A percentile compares a stretch with the other conserved stretches of the same genome.
Conservation (phyloP, 2,888 invertebrate species). For the Litoditis marina region DNA sequence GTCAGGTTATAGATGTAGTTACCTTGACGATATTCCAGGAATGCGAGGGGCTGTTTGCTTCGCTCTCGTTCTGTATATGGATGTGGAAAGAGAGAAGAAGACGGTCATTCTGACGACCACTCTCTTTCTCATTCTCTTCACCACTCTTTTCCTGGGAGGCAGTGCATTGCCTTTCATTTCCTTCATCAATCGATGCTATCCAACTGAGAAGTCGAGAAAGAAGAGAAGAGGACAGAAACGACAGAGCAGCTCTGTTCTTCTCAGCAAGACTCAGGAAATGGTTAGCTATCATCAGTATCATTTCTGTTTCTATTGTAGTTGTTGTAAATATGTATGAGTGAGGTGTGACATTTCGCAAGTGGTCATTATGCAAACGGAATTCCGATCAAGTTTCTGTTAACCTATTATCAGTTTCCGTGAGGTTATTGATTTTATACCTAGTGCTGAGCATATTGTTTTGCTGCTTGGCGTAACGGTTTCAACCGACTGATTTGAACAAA, state of each 20-base stretch:
- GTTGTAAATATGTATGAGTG: too few species aligned
- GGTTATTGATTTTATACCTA: too few species aligned
- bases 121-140: constrained; percentile 92
- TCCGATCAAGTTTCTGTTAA: too few species aligned
- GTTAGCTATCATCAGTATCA: constrained; percentile 64
- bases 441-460: too few species aligned
- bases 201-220: constrained; percentile 14
- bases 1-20: too few species aligned
- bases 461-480: not conserved
- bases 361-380: too few species aligned
- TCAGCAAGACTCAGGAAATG: constrained; percentile 98
- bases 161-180: constrained; percentile 95
- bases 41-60: constrained; percentile 95
- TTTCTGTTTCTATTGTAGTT: too few species aligned
- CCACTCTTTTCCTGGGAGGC: constrained; percentile 90
- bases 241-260: constrained; percentile 43
- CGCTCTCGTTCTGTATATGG: constrained; percentile 89
- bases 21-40: constrained; percentile 67
- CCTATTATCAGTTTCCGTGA: too few species aligned
- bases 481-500: not conserved
- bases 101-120: constrained; percentile 96
- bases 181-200: constrained; percentile 51
- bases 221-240: constrained; percentile 13
- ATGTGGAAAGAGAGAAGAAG: constrained; percentile 82
- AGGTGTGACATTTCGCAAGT: too few species aligned